Evolutionary conservation across 2,888 invertebrate species (phyloP).

Genomic region (Epinotia nisella): DNA sequence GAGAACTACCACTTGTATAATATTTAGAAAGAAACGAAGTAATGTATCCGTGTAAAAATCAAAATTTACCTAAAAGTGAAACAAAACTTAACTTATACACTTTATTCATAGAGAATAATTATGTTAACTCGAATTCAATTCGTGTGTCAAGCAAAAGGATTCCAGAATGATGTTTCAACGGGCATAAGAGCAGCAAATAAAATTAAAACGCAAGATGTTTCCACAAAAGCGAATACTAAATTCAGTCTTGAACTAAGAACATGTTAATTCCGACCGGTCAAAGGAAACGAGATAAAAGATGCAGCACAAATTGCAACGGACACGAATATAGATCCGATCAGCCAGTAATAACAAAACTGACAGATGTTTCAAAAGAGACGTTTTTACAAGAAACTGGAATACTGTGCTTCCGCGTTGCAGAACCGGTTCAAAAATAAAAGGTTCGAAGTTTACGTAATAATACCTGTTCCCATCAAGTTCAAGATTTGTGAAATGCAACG

Average conservation of each 20-base stretch:
- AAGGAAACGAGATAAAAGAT: conserved; percentile 37
- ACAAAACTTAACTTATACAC: too few relatives aligned
- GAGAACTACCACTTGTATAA: too few relatives aligned
- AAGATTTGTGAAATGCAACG: conserved; percentile 32
- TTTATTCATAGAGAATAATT: too few relatives aligned
- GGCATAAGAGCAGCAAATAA: conserved; percentile 16
- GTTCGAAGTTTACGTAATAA: conserved; percentile 51
- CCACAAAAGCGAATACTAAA: conserved; percentile 25
- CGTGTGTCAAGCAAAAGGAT: background rate
- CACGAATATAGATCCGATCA: conserved; percentile 59
- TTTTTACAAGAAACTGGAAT: conserved; percentile 72
- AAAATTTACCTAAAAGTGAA: too few relatives aligned
- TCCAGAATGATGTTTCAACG: background rate
- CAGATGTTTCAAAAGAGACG: conserved; percentile 61
- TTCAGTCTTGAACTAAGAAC: conserved; percentile 32
- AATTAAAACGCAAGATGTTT: conserved; percentile 19
- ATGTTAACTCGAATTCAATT: too few relatives aligned
- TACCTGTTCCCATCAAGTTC: conserved; percentile 52
- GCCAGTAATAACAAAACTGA: conserved; percentile 57
- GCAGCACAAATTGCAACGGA: conserved; percentile 40
- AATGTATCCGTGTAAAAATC: too few relatives aligned
- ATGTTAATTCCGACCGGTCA: conserved; percentile 35
- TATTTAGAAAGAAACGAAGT: too few relatives aligned
- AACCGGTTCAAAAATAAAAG: conserved; percentile 63
- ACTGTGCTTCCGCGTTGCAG: conserved; percentile 74